Base-by-base conservation (phyloP, 2,113 vertebrate species). In the Halcyon malimbica region DNA sequence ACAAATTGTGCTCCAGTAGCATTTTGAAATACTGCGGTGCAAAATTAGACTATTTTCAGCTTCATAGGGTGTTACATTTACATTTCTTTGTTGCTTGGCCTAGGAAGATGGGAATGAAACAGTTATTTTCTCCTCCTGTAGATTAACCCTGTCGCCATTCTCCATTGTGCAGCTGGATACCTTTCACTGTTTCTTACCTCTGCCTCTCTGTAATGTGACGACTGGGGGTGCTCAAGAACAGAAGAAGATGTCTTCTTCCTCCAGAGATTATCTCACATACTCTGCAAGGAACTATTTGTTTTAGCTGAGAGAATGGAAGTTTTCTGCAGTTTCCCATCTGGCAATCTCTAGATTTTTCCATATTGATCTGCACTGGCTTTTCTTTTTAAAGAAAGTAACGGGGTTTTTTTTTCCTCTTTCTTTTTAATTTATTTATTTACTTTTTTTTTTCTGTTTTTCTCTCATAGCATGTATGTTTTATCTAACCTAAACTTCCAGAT, bases 181-280 rank as follows among this genome's bases (percentile, higher is more conserved):
- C 35, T 69, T 70, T 59, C 41, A 46, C 51, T 94, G 33, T 93
- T 96, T 89, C 80, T 93, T 8, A 33, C 64, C 69, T 97, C 73
- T 95, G 90, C 88, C 0, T 11, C 92, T 90, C 74, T 82, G 62
- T 95, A 91, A 96, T 96, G 86, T 92, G 96, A 89, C 87, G 2
- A 92, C 85, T 84, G 95, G 75, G 95, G 95, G 94, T 95, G 95
- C 95, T 96, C 93, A 96, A 96, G 88, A 93, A 96, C 86, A 90
- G 89, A 92, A 93, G 69, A 93, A 81, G 90, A 92, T 68, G 86
- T 82, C 70, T 63, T 86, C 79, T 91, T 87, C 73, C 90, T 95
- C 91, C 81, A 71, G 91, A 87, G 90, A 78, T 62, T 83, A 3
- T 85, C 75, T 92, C 37, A 23, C 60, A 51, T 83, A n/a, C 15